Conservation (phyloP, 2,797 vertebrate genomes). For the Emys orbicularis region DNA sequence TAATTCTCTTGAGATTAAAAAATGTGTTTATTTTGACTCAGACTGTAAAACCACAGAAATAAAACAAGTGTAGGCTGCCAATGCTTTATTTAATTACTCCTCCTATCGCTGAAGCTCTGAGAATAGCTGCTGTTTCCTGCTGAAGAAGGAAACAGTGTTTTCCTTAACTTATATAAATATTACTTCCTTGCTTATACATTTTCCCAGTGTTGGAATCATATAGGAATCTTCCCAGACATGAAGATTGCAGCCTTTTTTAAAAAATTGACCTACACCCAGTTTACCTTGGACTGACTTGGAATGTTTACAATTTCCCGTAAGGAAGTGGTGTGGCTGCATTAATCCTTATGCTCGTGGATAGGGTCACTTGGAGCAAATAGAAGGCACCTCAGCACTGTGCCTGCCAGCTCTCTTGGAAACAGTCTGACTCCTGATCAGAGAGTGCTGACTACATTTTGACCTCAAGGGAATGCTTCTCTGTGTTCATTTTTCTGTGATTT, state of each 20-base stretch:
- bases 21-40: conserved; percentile 82
- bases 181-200: conserved; percentile 77
- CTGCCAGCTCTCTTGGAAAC: neutral
- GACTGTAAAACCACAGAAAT: conserved; percentile 79
- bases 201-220: conserved; percentile 74
- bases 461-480: neutral
- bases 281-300: conserved; percentile 6
- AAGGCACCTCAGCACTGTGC: neutral
- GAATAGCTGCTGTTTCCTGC: conserved; percentile 84
- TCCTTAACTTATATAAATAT: conserved; percentile 83
- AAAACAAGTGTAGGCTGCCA: conserved; percentile 68
- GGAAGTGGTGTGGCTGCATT: conserved; percentile 10
- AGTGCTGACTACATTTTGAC: conserved; percentile 46
- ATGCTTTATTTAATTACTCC: conserved; percentile 77
- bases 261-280: neutral
- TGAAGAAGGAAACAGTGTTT: conserved; percentile 81
- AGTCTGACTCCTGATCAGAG: neutral
- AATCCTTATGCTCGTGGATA: neutral
- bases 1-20: conserved; percentile 72
- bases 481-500: neutral
- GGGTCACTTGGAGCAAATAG: neutral
- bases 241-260: neutral
- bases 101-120: conserved; percentile 70
- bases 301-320: conserved; percentile 54
- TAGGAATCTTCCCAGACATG: conserved; percentile 70